phyloP scores from a whole-genome alignment of 2,888 invertebrate species.

The Amiota mariae region DNA sequence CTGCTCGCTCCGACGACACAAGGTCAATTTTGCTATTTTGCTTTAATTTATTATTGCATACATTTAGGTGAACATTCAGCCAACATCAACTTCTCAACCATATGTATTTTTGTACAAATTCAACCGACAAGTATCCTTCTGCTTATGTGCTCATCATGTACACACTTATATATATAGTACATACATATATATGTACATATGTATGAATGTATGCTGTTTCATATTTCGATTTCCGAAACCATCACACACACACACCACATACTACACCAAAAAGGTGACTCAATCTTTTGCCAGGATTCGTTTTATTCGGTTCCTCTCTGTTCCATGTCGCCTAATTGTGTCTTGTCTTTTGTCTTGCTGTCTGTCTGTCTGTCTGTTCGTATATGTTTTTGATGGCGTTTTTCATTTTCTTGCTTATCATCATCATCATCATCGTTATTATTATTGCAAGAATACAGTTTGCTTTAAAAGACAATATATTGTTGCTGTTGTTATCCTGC shows the following conservation, averaged over 20 bases:
- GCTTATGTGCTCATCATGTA: no score
- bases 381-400: constrained; percentile 50
- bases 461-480: no score
- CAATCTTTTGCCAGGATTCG: constrained; percentile 47
- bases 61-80: constrained; percentile 44
- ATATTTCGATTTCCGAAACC: constrained; percentile 56
- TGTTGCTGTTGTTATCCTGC: constrained; percentile 49
- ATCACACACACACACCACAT: constrained; percentile 25
- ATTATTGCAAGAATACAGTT: constrained; percentile 28
- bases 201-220: constrained; percentile 58
- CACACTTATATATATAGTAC: neutral
- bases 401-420: constrained; percentile 47
- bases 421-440: neutral
- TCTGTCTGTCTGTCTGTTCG: constrained; percentile 35
- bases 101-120: neutral
- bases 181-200: constrained; percentile 31
- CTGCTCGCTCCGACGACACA: constrained; percentile 49
- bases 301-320: constrained; percentile 20
- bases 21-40: constrained; percentile 63
- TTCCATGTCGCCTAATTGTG: constrained; percentile 39
- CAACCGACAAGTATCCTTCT: neutral
- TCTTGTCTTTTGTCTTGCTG: neutral
- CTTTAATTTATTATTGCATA: constrained; percentile 64
- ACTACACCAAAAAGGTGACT: constrained; percentile 54
- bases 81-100: neutral